Base-by-base conservation (phyloP, 2,113 vertebrate species). In the Gracilinanus agilis region DNA sequence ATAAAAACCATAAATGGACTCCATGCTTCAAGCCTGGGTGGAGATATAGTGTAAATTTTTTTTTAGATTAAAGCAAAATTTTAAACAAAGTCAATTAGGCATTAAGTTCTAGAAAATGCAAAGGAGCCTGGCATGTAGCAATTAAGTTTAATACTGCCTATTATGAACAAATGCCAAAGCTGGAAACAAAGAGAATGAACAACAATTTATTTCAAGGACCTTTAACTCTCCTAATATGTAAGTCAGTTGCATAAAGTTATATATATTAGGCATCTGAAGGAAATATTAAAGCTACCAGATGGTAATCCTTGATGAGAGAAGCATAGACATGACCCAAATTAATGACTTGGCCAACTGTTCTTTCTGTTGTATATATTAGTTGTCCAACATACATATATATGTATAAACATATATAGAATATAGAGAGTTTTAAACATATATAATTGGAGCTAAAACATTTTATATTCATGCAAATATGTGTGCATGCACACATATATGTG, bases 91-190 rank as follows among this genome's bases (percentile, higher is more conserved):
- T 40, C 6, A 23, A 91, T 94, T 95, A 34, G 9, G 53, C 12
- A 92, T 58, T 92, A 89, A 53, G 93, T 95, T 91, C 19, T 83
- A 19, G 61, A 55, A 95, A 88, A 88, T 12, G 89, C 3, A 10
- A 1, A 24, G 55, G n/a, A 93, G 56, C 12, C 29, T 95, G 92
- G 0, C 10, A 58, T n/a, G 10, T 44, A 93, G 40, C 40, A 8
- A 54, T 94, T 94, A 91, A 34, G 94, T 54, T 95, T 6, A 90
- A 7, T 91, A 83, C 75, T 93, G 11, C 5, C 93, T 25, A 83
- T 83, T 61, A 92, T 53, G 25, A 91, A 9, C 89, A 90, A 83
- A 94, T 83, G 25, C 7, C 91, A 92, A 90, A 75, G 19, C 9
- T 93, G 91, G 90, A 93, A 93, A 25, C 0, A 55, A 96, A 93